Evolutionary conservation across 1,140 invertebrate genomes (phyloP).

Genomic region (Drosophila orosa): DNA sequence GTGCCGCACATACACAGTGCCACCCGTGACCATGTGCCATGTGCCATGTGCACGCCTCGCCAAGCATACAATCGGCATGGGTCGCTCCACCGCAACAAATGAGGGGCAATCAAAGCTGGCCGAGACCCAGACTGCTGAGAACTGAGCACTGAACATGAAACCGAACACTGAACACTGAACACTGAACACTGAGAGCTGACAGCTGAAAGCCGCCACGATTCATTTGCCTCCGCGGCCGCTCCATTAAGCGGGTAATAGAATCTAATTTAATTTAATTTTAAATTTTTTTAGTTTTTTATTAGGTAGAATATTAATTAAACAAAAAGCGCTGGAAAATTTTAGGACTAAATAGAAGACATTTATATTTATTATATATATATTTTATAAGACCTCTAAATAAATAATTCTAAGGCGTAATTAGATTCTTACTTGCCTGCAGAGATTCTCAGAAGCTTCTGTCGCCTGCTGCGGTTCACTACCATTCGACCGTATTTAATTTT

Average conservation of each 20-base stretch:
- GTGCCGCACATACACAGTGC: neutral
- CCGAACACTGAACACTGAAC: slow-evolving; percentile 19
- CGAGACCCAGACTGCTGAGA: slow-evolving; percentile 11
- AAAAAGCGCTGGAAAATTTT: neutral
- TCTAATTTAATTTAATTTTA: slow-evolving; percentile 10
- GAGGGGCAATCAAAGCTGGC: slow-evolving; percentile 56
- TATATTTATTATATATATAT: too few species aligned
- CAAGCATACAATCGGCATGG: slow-evolving; percentile 57
- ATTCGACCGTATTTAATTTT: slow-evolving; percentile 28
- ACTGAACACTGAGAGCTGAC: slow-evolving; percentile 15
- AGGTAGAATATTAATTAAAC: neutral
- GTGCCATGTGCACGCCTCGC: slow-evolving; percentile 65
- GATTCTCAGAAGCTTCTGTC: neutral
- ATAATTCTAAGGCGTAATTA: neutral
- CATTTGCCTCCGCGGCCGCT: slow-evolving; percentile 7
- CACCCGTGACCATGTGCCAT: slow-evolving; percentile 53
- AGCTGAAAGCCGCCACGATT: slow-evolving; percentile 26
- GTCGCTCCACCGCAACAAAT: slow-evolving; percentile 69
- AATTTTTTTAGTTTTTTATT: too few species aligned
- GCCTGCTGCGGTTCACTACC: neutral
- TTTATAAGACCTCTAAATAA: too few species aligned
- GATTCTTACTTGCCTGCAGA: too few species aligned
- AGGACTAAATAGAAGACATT: neutral
- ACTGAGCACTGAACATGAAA: slow-evolving; percentile 14
- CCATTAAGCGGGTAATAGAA: slow-evolving; percentile 28